Percentiles rank a stretch among this genome's conserved stretches.
Conservation (phyloP, 2,113 vertebrate genomes). For the Diadophis punctatus region DNA sequence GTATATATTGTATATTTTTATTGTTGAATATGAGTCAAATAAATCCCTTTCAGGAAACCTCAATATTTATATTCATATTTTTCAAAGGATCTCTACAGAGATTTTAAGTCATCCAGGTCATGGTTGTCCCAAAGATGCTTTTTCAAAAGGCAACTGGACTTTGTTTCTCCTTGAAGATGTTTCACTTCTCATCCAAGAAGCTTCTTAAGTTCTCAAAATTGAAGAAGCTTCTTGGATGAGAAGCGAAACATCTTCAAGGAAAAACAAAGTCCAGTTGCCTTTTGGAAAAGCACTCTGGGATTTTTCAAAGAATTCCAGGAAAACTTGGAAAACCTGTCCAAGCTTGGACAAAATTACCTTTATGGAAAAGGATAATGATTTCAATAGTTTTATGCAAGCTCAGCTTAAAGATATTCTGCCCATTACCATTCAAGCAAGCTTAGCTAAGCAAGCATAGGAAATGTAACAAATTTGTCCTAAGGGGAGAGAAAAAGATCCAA, state of each 20-base stretch:
- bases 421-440: not conserved
- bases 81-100: not conserved
- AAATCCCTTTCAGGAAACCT: not conserved
- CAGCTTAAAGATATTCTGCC: not conserved
- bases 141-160: not conserved
- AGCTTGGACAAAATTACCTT: not conserved
- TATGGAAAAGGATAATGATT: not conserved
- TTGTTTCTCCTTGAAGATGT: not conserved
- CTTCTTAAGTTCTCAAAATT: not conserved
- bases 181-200: not conserved
- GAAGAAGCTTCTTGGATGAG: too few relatives aligned
- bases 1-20: not conserved
- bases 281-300: not conserved
- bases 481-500: not conserved
- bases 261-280: not conserved
- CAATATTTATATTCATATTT: not conserved
- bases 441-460: not conserved
- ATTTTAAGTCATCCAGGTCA: not conserved
- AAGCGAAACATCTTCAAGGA: not conserved
- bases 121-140: not conserved
- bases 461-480: not conserved
- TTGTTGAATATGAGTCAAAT: not conserved
- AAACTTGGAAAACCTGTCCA: not conserved
- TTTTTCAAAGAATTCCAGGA: not conserved
- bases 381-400: not conserved